phyloP scores from a whole-genome alignment of 2,113 vertebrate species.

The Podocnemis expansa region DNA sequence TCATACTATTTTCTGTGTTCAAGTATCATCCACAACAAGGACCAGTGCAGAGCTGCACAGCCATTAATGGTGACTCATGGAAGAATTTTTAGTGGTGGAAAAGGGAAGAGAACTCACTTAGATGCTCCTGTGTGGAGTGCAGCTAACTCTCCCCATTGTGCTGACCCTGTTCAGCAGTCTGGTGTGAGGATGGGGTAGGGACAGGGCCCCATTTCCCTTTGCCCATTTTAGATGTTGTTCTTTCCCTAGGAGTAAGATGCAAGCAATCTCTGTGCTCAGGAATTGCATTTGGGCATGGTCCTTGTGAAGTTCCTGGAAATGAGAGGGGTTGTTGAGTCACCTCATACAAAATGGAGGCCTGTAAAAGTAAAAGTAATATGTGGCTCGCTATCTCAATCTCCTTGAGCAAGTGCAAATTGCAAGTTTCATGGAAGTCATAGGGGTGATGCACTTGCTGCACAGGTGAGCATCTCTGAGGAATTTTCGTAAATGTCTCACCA shows the following conservation, averaged over 20 bases:
- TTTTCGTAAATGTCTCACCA: background rate
- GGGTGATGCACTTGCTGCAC: background rate
- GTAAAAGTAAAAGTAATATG: background rate
- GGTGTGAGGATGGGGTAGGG: background rate
- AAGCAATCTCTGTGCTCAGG: background rate
- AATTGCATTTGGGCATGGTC: background rate
- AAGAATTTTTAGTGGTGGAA: background rate
- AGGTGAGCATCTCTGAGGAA: background rate
- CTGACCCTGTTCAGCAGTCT: background rate
- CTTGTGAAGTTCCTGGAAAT: background rate
- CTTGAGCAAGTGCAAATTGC: background rate
- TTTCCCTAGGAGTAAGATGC: background rate
- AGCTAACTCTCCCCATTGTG: background rate
- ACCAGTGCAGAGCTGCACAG: background rate
- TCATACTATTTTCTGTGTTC: background rate
- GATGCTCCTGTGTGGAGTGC: background rate
- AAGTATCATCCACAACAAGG: background rate
- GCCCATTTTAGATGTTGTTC: background rate
- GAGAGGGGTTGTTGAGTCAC: background rate
- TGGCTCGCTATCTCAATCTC: no score
- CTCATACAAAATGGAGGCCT: background rate
- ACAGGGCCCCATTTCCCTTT: background rate
- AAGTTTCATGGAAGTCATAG: background rate
- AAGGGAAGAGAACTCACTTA: background rate
- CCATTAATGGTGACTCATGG: background rate